Conservation (phyloP, 2,113 vertebrate genomes). For the Anhinga rufa region DNA sequence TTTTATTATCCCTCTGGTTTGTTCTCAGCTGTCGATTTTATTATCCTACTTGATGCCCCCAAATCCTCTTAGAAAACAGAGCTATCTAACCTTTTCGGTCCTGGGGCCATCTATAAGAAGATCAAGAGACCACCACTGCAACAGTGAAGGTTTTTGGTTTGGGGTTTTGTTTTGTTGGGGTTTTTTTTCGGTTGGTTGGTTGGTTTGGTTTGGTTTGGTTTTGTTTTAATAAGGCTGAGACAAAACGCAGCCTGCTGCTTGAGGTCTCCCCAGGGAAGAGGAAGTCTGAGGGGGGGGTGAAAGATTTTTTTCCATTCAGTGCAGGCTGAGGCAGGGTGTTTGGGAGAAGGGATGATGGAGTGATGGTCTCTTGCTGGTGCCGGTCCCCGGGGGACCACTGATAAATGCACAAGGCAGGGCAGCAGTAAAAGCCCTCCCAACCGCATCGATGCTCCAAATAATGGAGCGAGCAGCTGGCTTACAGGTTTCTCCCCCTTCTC, state of each 20-base stretch:
- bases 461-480: not conserved
- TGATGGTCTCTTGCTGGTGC: not conserved
- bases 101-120: not conserved
- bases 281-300: not conserved
- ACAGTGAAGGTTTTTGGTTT: not conserved
- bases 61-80: constrained; percentile 10
- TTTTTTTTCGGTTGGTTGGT: not conserved
- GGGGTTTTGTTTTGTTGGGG: not conserved
- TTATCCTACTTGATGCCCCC: not conserved
- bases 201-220: not conserved
- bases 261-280: not conserved
- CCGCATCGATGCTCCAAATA: not conserved
- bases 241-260: not conserved
- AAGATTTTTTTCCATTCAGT: not conserved
- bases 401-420: not conserved
- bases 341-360: not conserved
- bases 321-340: not conserved
- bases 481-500: not conserved
- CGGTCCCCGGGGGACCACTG: not conserved
- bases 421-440: not conserved
- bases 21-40: not conserved
- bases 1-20: not conserved
- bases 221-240: not conserved
- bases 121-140: not conserved
- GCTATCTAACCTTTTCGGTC: not conserved